Percentiles rank a stretch among this genome's conserved stretches.
These are phyloP conservation scores for Daktulosphaira vitifoliae DNA, from an alignment of 1,140 invertebrate species.

Conservation along the genomic window DNA sequence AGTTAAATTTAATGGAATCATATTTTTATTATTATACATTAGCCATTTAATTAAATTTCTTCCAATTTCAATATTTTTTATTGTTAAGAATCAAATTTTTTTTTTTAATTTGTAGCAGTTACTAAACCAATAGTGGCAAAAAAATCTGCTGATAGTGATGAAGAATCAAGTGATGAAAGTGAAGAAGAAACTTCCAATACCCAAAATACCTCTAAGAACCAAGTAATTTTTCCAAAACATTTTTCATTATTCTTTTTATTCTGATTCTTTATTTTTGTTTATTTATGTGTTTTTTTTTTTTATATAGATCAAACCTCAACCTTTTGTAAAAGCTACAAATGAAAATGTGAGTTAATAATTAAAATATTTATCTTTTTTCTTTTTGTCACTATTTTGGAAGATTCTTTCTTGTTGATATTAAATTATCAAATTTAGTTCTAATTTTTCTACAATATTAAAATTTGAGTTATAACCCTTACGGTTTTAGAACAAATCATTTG, in stretches of 20 bases:
- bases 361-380: too few relatives aligned
- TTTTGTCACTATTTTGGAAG: too few relatives aligned
- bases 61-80: too few relatives aligned
- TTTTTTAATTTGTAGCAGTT: not conserved
- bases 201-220: not conserved
- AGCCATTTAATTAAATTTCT: too few relatives aligned
- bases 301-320: not conserved
- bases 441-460: too few relatives aligned
- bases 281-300: not conserved
- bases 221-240: not conserved
- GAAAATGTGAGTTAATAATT: too few relatives aligned
- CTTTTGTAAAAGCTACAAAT: not conserved
- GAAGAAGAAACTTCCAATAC: not conserved
- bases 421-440: too few relatives aligned
- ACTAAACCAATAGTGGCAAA: not conserved
- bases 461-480: not conserved
- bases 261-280: too few relatives aligned
- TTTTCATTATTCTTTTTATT: not conserved
- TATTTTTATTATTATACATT: too few relatives aligned
- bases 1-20: too few relatives aligned
- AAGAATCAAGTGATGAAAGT: not conserved
- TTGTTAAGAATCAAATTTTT: too few relatives aligned
- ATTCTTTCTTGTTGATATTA: too few relatives aligned
- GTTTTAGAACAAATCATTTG: conserved; percentile 23
- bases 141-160: not conserved